phyloP scores from a whole-genome alignment of 2,113 vertebrate genomes.

The Aythya baeri region DNA sequence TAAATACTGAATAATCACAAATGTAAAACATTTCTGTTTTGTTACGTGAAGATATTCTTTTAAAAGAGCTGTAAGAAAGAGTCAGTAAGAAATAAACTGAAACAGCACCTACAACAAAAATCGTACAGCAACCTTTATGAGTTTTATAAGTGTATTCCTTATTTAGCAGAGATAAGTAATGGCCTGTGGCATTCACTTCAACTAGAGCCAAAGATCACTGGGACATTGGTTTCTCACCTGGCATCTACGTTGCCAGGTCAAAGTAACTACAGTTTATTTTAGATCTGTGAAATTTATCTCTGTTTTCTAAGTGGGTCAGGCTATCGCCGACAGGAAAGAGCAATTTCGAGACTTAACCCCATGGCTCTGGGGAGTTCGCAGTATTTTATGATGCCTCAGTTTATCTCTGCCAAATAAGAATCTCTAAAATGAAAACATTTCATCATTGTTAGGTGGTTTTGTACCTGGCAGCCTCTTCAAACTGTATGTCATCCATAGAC shows the following conservation, averaged over 20 bases:
- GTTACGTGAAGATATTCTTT: neutral
- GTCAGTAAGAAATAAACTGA: neutral
- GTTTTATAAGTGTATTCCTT: neutral
- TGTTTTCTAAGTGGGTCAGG: neutral
- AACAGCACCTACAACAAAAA: neutral
- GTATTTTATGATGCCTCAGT: neutral
- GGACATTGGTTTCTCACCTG: neutral
- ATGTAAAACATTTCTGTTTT: neutral
- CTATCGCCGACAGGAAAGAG: neutral
- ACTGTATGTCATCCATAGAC: conserved; percentile 84
- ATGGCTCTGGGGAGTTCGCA: neutral
- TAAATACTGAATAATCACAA: neutral
- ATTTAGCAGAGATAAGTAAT: neutral
- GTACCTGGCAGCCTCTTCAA: conserved; percentile 83
- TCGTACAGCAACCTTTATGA: neutral
- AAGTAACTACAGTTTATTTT: neutral
- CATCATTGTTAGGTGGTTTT: neutral
- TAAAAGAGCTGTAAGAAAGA: neutral
- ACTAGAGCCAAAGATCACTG: neutral
- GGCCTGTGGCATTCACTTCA: neutral
- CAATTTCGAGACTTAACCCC: neutral
- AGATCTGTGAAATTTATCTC: neutral
- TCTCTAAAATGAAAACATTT: neutral
- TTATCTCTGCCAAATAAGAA: conserved; percentile 6
- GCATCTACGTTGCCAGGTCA: neutral